Base-by-base conservation (phyloP, 2,888 invertebrate genomes). In the Dione juno region DNA sequence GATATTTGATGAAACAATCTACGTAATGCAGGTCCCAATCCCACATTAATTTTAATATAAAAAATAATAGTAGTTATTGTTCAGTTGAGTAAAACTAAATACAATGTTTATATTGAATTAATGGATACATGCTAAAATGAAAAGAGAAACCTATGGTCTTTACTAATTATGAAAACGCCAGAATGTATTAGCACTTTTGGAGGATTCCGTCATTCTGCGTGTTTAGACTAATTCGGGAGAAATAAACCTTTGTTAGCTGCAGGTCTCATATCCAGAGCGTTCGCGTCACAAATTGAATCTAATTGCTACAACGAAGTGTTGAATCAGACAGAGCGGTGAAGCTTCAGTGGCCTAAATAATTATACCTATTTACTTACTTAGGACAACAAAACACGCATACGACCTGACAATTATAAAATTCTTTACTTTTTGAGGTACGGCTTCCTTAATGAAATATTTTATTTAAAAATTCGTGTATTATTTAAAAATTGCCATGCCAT, bases 281-380 rank as follows among this genome's bases (percentile, higher is more conserved):
- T 82, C 82, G 81, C 81, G 78, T 82, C 85, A 84, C 88, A 90
- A 92, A 92, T 92, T 91, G 90, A 88, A 87, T 88, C 91, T 92
- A 92, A 92, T 92, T 92, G 92, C 90, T 87, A 83, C 89, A 91
- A 91, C 87, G 87, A 91, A 91, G 92, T 89, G 92, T 90, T 89
- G 92, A 92, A 91, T 91, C 89, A 90, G 91, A 83, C 90, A 83
- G 85, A 77, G 82, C 81, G 80, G 75, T 78, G 78, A 71, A 77
- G 79, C 79, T 78, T 82, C 83, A 80, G 80, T 85, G 90, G 85
- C 89, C 92, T 89, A 86, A 91, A 92, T 92, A 91, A 92, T 92
- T 89, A 86, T 81, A 79, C 86, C 88, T 88, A 91, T 92, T 92
- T 91, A 89, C 89, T 84, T 88, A 90, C 86, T 90, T 88, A 88